These are phyloP conservation scores for Trichogramma pretiosum DNA, from an alignment of 1,140 invertebrate genomes.

Conservation along the genomic window DNA sequence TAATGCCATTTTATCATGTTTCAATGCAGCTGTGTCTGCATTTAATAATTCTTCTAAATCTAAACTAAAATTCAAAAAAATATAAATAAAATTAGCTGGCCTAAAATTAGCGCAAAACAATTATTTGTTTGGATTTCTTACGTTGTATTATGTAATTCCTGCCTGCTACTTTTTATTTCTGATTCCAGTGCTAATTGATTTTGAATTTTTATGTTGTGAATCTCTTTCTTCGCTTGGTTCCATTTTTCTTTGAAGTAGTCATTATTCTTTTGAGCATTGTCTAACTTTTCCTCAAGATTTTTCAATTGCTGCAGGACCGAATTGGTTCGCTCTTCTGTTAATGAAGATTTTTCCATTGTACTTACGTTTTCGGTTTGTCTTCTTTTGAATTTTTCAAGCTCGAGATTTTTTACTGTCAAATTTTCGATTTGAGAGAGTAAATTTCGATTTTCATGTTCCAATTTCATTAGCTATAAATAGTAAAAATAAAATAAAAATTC, in stretches of 20 bases:
- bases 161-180: conserved; percentile 41
- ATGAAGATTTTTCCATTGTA: conserved; percentile 34
- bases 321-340: conserved; percentile 42
- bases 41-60: conserved; percentile 35
- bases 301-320: conserved; percentile 41
- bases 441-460: conserved; percentile 34
- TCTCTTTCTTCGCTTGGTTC: conserved; percentile 47
- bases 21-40: conserved; percentile 31
- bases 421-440: conserved; percentile 31
- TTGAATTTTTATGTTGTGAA: conserved; percentile 45
- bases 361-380: conserved; percentile 37
- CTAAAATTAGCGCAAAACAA: no score
- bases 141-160: conserved; percentile 40
- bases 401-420: conserved; percentile 38
- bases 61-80: conserved; percentile 15
- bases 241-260: conserved; percentile 55
- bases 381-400: conserved; percentile 33
- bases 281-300: conserved; percentile 49
- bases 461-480: conserved; percentile 23
- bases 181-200: conserved; percentile 39
- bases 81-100: not conserved
- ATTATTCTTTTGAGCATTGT: conserved; percentile 45
- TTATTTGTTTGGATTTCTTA: conserved; percentile 21
- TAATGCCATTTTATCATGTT: conserved; percentile 32
- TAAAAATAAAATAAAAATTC: not conserved